These are phyloP conservation scores for Rhaphigaster nebulosa DNA, from an alignment of 2,888 invertebrate genomes.

Conservation along the genomic window DNA sequence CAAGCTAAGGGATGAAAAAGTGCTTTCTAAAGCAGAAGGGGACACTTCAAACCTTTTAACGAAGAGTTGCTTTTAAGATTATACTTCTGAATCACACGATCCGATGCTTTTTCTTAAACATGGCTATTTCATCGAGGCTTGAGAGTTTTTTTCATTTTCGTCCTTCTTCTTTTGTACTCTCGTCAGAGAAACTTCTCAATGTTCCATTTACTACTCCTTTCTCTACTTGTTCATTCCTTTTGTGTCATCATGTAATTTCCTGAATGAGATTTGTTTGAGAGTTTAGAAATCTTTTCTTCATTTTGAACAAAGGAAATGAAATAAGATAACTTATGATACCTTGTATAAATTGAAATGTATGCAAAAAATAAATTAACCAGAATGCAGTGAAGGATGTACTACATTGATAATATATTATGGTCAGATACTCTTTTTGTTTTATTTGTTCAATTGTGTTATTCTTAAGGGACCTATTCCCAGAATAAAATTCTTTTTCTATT, in stretches of 20 bases:
- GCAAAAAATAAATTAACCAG: no score
- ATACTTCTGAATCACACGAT: conserved; percentile 34
- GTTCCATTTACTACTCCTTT: background rate
- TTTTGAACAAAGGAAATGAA: background rate
- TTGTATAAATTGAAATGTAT: no score
- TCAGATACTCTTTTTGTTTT: no score
- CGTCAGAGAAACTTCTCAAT: background rate
- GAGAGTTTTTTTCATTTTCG: background rate
- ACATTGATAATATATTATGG: no score
- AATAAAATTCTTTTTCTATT: no score
- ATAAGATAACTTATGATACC: background rate
- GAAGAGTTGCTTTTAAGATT: conserved; percentile 30
- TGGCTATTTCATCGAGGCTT: conserved; percentile 31
- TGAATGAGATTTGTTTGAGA: background rate
- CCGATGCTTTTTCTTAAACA: conserved; percentile 32
- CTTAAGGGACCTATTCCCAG: no score
- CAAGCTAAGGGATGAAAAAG: conserved; percentile 5
- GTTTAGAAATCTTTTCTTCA: background rate
- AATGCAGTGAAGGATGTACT: no score
- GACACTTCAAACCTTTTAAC: conserved; percentile 35
- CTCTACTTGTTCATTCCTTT: background rate
- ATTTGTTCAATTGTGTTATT: no score
- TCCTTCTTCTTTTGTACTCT: background rate
- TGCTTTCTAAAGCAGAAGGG: conserved; percentile 10
- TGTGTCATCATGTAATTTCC: background rate